Conservation (phyloP, 2,797 vertebrate genomes). For the Threskiornis aethiopicus region DNA sequence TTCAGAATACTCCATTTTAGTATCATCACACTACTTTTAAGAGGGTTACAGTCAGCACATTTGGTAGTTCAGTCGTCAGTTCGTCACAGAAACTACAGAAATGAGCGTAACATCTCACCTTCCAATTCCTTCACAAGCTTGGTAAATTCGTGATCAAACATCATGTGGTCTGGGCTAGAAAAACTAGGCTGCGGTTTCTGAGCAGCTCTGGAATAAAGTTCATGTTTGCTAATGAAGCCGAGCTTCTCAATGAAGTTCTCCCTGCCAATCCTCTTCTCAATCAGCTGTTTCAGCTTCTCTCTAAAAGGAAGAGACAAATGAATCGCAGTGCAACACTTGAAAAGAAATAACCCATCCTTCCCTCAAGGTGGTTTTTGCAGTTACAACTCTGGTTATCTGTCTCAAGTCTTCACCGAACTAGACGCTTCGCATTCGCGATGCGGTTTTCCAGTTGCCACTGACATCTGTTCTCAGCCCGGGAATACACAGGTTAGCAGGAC, state of each 20-base stretch:
- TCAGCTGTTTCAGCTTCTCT: slow-evolving; percentile 97
- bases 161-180: slow-evolving; percentile 93
- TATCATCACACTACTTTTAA: neutral
- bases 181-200: slow-evolving; percentile 96
- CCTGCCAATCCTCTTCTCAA: slow-evolving; percentile 97
- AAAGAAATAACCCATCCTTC: neutral
- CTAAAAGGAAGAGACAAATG: slow-evolving; percentile 66
- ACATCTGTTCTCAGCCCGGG: neutral
- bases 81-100: neutral
- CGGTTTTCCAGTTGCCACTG: too few relatives aligned
- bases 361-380: neutral
- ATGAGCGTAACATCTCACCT: slow-evolving; percentile 74
- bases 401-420: neutral
- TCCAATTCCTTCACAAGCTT: slow-evolving; percentile 96
- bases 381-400: too few relatives aligned
- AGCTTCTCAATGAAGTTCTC: slow-evolving; percentile 98
- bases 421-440: neutral
- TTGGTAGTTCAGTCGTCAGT: neutral
- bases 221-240: slow-evolving; percentile 95
- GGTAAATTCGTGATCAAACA: slow-evolving; percentile 98
- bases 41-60: neutral
- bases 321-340: neutral
- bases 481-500: neutral
- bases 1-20: neutral
- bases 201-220: slow-evolving; percentile 93